phyloP scores from a whole-genome alignment of 2,797 vertebrate species.

The Acropternis orthonyx region DNA sequence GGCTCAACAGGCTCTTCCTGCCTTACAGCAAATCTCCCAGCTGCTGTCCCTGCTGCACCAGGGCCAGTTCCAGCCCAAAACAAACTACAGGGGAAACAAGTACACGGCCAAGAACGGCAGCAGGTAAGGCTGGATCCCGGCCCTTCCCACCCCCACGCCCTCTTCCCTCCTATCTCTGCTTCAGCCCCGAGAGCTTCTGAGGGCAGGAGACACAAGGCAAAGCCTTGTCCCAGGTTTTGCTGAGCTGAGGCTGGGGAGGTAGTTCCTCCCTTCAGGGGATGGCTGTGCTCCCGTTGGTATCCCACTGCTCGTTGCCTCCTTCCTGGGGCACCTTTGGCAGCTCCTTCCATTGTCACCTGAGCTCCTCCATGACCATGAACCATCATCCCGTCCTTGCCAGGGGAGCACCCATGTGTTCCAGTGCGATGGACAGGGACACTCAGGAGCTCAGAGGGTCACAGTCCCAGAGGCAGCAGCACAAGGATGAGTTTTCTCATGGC shows the following conservation, averaged over 20 bases:
- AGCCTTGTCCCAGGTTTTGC: neutral
- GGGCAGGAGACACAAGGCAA: neutral
- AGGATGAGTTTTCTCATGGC: neutral
- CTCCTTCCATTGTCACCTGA: neutral
- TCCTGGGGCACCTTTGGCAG: neutral
- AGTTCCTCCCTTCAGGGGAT: neutral
- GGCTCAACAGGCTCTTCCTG: conserved; percentile 76
- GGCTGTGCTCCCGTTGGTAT: neutral
- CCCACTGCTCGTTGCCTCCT: neutral
- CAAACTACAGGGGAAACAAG: conserved; percentile 96
- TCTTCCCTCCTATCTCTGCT: neutral
- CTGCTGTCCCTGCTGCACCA: conserved; percentile 93
- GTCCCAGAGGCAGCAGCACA: neutral
- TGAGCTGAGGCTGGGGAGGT: fast-evolving
- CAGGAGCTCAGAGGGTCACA: neutral
- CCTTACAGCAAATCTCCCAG: conserved; percentile 95
- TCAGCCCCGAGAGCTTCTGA: neutral
- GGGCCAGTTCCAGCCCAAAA: conserved; percentile 93
- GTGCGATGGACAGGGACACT: neutral
- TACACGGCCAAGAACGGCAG: conserved; percentile 78
- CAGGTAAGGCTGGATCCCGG: conserved; percentile 75
- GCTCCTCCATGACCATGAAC: neutral
- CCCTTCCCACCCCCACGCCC: neutral
- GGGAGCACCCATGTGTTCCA: fast-evolving
- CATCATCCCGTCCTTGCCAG: neutral